A percentile compares a stretch with the other conserved stretches of the same genome.
These are phyloP conservation scores for Mastacembelus armatus DNA, from an alignment of 2,797 vertebrate genomes.

Conservation along the genomic window DNA sequence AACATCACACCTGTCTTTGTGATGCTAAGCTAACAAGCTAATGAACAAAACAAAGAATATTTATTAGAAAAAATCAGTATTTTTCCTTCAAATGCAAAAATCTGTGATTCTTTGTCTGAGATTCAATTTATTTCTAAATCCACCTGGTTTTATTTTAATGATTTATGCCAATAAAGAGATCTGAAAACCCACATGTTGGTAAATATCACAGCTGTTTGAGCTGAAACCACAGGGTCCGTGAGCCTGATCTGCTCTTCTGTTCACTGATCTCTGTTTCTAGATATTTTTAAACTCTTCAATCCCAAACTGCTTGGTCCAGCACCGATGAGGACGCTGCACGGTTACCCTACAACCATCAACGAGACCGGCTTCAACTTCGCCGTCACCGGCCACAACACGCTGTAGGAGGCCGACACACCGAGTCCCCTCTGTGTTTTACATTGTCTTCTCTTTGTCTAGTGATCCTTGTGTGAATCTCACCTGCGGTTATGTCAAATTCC, in stretches of 20 bases:
- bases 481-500: not conserved
- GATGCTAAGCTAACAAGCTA: no score
- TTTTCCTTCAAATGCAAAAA: no score
- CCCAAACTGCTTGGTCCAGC: constrained; percentile 71
- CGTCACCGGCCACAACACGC: constrained; percentile 78
- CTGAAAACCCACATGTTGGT: no score
- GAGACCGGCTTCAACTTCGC: constrained; percentile 81
- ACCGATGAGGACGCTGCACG: constrained; percentile 47
- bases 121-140: no score
- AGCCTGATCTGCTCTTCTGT: no score
- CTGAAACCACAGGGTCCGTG: no score
- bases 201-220: no score
- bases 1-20: not conserved
- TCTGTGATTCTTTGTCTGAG: no score
- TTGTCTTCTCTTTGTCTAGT: not conserved
- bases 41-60: no score
- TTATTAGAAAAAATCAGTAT: no score
- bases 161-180: no score
- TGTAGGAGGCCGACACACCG: constrained; percentile 49
- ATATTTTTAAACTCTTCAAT: constrained; percentile 81
- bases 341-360: constrained; percentile 48
- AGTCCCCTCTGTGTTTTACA: not conserved
- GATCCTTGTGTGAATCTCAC: not conserved
- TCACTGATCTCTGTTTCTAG: constrained; percentile 39
- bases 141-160: no score